A percentile compares a stretch with the other conserved stretches of the same genome.
These are phyloP conservation scores for Phorcus lineatus DNA, from an alignment of 2,888 invertebrate species.

Conservation along the genomic window DNA sequence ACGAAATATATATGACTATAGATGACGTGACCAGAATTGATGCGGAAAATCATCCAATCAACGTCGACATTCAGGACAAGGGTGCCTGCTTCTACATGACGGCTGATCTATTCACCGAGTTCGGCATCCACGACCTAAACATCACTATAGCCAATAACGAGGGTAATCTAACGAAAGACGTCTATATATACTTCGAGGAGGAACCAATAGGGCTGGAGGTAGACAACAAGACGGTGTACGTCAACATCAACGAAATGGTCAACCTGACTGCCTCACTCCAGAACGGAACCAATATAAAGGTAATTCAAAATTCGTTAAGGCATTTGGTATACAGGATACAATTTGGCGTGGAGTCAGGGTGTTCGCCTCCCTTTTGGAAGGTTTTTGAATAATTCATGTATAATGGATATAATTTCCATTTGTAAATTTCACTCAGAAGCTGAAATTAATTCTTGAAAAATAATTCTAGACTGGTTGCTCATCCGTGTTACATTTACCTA, in stretches of 20 bases:
- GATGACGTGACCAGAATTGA: neutral
- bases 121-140: slow-evolving; percentile 15
- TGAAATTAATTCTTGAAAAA: no score
- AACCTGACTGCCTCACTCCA: neutral
- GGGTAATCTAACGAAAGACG: neutral
- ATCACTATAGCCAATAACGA: neutral
- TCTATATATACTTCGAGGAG: slow-evolving; percentile 18
- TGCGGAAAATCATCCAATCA: neutral
- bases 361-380: no score
- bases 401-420: no score
- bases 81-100: neutral
- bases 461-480: no score
- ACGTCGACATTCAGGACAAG: neutral
- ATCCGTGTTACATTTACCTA: no score
- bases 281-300: slow-evolving; percentile 8
- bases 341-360: no score
- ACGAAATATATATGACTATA: neutral
- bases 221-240: neutral
- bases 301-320: no score
- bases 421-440: no score
- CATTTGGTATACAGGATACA: no score
- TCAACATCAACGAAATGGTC: slow-evolving; percentile 10
- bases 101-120: neutral
- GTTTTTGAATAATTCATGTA: no score
- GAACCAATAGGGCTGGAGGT: neutral